These are phyloP conservation scores for Notoglanidium macrostoma DNA, from an alignment of 2,797 vertebrate species.

Conservation along the genomic window DNA sequence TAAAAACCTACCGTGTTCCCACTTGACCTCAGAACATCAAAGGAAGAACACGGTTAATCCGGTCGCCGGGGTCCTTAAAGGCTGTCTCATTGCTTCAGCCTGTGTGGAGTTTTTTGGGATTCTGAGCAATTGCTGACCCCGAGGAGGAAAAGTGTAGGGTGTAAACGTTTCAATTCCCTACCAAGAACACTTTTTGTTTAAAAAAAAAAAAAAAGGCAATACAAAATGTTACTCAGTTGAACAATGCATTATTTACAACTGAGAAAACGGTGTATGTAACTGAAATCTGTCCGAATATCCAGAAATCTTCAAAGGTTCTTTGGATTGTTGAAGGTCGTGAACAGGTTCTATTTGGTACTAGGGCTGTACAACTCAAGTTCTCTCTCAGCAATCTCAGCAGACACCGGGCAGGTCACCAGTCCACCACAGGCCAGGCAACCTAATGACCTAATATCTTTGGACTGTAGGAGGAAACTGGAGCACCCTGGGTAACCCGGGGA, in stretches of 20 bases:
- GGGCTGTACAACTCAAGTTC: neutral
- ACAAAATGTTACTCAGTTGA: neutral
- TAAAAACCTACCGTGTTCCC: constrained; percentile 62
- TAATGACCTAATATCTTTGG: no score
- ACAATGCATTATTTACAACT: neutral
- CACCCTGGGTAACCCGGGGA: no score
- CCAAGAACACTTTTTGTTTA: neutral
- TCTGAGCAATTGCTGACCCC: constrained; percentile 6
- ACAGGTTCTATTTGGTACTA: neutral
- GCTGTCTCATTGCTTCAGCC: neutral
- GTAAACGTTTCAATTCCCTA: neutral
- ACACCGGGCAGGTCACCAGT: no score
- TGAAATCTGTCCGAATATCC: neutral
- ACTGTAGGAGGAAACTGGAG: no score
- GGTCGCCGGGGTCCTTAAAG: neutral
- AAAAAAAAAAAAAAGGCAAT: neutral
- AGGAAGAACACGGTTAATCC: constrained; percentile 23
- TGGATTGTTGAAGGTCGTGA: neutral
- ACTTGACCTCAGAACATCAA: constrained; percentile 65
- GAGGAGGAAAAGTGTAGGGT: neutral
- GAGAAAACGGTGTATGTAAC: neutral
- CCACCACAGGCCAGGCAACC: no score
- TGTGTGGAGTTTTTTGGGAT: neutral
- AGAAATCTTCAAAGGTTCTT: neutral
- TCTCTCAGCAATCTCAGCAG: no score